A percentile compares a stretch with the other conserved stretches of the same genome.
Evolutionary conservation across 2,888 invertebrate species (phyloP).

Genomic region (Chalcis sispes): DNA sequence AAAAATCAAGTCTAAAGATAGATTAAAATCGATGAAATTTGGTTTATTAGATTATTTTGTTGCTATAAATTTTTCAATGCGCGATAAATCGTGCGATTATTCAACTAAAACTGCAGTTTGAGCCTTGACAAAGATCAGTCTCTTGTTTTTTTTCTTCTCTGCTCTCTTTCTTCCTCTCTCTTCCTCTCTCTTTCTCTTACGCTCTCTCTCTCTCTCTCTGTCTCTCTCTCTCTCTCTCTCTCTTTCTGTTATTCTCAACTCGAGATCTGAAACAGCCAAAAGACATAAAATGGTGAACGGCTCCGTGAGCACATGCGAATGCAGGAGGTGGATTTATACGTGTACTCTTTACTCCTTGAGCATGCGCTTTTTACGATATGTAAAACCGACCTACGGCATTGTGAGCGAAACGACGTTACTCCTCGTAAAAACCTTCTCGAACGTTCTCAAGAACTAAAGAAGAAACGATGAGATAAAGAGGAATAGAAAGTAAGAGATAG

Average conservation of each 20-base stretch:
- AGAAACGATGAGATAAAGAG: background rate
- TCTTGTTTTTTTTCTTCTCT: background rate
- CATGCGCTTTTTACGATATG: conserved; percentile 69
- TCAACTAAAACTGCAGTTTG: too few species aligned
- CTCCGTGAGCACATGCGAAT: conserved; percentile 69
- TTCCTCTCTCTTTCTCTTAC: conserved; percentile 8
- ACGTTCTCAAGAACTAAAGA: conserved; percentile 28
- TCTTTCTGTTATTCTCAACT: background rate
- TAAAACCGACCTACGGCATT: conserved; percentile 68
- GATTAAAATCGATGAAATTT: too few species aligned
- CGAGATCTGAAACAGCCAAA: conserved; percentile 24
- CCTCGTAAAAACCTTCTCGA: conserved; percentile 67
- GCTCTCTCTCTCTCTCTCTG: too few species aligned
- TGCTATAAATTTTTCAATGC: too few species aligned
- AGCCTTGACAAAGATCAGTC: too few species aligned
- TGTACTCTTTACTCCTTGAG: conserved; percentile 66
- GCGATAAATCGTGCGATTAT: too few species aligned
- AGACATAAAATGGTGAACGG: conserved; percentile 68
- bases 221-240: background rate
- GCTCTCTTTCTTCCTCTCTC: conserved; percentile 4
- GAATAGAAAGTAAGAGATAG: background rate
- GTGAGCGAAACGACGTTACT: conserved; percentile 60
- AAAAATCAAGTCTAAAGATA: too few species aligned
- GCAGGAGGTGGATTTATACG: conserved; percentile 66
- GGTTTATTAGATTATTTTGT: too few species aligned